Evolutionary conservation across 1,140 invertebrate genomes (phyloP).

Genomic region (Ips typographus): DNA sequence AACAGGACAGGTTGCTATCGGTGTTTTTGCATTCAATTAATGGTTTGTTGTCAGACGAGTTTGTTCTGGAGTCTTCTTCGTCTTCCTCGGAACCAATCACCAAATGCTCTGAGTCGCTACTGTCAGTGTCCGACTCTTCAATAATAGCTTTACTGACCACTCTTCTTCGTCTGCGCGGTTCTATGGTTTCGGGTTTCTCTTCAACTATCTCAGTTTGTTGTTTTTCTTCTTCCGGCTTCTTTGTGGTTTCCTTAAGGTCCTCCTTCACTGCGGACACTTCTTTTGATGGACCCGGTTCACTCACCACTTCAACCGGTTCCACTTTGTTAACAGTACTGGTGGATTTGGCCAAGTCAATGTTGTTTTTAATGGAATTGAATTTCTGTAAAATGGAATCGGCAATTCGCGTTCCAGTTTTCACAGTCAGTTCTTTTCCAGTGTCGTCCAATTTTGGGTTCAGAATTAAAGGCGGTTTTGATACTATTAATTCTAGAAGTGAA

Average conservation of each 20-base stretch:
- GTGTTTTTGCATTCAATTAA: constrained; percentile 40
- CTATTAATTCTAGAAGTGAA: constrained; percentile 47
- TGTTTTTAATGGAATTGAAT: constrained; percentile 48
- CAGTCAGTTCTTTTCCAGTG: constrained; percentile 47
- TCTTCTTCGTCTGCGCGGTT: constrained; percentile 49
- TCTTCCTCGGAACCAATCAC: constrained; percentile 55
- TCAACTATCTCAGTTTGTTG: neutral
- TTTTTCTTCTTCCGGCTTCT: neutral
- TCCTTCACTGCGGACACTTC: neutral
- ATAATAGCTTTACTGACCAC: constrained; percentile 54
- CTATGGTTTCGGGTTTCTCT: constrained; percentile 2
- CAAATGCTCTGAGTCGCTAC: constrained; percentile 71
- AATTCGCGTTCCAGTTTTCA: constrained; percentile 49
- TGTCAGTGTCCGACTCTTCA: constrained; percentile 58
- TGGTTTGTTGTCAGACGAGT: constrained; percentile 43
- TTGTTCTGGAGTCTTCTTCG: constrained; percentile 48
- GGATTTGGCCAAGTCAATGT: constrained; percentile 38
- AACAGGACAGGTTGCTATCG: constrained; percentile 38
- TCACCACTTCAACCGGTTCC: constrained; percentile 18
- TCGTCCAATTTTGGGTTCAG: constrained; percentile 53
- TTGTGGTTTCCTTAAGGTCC: neutral
- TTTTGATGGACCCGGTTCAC: constrained; percentile 18
- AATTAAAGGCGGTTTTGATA: constrained; percentile 40
- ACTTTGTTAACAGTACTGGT: neutral
- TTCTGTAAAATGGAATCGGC: constrained; percentile 50